A percentile compares a stretch with the other conserved stretches of the same genome.
Evolutionary conservation across 2,888 invertebrate species (phyloP).

Genomic region (Drosophila meridionalis): DNA sequence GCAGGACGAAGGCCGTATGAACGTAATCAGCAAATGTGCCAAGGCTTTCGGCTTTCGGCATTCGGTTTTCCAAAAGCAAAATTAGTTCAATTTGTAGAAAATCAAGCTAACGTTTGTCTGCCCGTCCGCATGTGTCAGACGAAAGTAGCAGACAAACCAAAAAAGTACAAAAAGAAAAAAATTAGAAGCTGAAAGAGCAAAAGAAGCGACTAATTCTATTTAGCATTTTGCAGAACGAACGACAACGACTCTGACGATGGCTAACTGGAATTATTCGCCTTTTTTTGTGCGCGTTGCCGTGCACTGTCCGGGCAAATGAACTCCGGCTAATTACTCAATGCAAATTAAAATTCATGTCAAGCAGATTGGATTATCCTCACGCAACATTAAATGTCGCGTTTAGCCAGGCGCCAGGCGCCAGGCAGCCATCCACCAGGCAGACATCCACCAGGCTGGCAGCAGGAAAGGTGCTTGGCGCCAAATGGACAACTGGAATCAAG

Average conservation of each 20-base stretch:
- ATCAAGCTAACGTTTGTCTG: slow-evolving; percentile 65
- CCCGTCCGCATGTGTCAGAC: slow-evolving; percentile 16
- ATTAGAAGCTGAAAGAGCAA: slow-evolving; percentile 11
- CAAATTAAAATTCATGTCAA: slow-evolving; percentile 82
- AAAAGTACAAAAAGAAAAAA: background rate
- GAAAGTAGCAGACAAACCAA: slow-evolving; percentile 25
- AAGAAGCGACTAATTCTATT: slow-evolving; percentile 65
- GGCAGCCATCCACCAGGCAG: slow-evolving; percentile 24
- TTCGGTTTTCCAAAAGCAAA: slow-evolving; percentile 49
- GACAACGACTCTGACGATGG: slow-evolving; percentile 40
- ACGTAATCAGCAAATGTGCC: slow-evolving; percentile 79
- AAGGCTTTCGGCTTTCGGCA: slow-evolving; percentile 51
- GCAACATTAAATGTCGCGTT: slow-evolving; percentile 80
- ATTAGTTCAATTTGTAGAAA: slow-evolving; percentile 79
- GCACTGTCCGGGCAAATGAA: slow-evolving; percentile 64
- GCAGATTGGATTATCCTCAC: slow-evolving; percentile 82
- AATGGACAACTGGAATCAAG: slow-evolving; percentile 63
- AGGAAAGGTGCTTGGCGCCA: slow-evolving; percentile 61
- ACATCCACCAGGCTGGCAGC: slow-evolving; percentile 21
- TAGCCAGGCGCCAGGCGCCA: slow-evolving; percentile 39
- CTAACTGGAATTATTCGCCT: slow-evolving; percentile 35
- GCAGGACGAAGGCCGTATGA: slow-evolving; percentile 35
- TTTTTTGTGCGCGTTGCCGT: slow-evolving; percentile 11
- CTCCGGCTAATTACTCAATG: slow-evolving; percentile 81
- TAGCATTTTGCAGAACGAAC: slow-evolving; percentile 66